These are phyloP conservation scores for Stegodyphus dumicola DNA, from an alignment of 1,140 invertebrate genomes.

Conservation along the genomic window DNA sequence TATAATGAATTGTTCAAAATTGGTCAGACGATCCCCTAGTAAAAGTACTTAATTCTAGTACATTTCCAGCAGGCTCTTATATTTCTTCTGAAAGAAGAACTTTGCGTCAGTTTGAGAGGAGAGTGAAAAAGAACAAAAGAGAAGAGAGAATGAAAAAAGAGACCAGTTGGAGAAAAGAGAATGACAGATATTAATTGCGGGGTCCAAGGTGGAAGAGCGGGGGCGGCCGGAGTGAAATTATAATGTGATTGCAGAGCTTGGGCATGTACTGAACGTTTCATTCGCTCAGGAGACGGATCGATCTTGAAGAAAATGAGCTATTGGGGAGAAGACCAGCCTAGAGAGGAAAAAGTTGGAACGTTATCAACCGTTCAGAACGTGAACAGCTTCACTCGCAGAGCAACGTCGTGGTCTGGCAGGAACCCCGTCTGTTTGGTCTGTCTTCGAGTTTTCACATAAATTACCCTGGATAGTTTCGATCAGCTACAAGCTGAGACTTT, in stretches of 20 bases:
- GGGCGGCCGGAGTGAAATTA: conserved; percentile 59
- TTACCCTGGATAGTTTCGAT: conserved; percentile 5
- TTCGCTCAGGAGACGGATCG: conserved; percentile 61
- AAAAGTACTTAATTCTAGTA: not conserved
- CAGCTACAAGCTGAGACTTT: not conserved
- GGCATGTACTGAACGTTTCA: conserved; percentile 61
- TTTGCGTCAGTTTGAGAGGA: not conserved
- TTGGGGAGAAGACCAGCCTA: conserved; percentile 38
- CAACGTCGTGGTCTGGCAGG: not conserved
- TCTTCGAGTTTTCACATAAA: not conserved
- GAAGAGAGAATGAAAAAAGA: conserved; percentile 4
- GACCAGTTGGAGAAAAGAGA: conserved; percentile 46
- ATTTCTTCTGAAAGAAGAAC: not conserved
- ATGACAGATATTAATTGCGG: conserved; percentile 62
- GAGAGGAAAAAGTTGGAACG: conserved; percentile 51
- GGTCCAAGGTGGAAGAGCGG: conserved; percentile 57
- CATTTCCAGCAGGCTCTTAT: not conserved
- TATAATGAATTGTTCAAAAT: too few relatives aligned
- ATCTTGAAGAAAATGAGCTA: conserved; percentile 62
- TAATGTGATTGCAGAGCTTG: conserved; percentile 61
- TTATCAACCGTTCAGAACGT: conserved; percentile 40
- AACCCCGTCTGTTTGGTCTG: conserved; percentile 1
- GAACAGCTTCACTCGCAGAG: conserved; percentile 21
- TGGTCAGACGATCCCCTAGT: too few relatives aligned
- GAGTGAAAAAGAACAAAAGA: conserved; percentile 6